phyloP scores from a whole-genome alignment of 2,113 vertebrate species.

The Xerus inauris region DNA sequence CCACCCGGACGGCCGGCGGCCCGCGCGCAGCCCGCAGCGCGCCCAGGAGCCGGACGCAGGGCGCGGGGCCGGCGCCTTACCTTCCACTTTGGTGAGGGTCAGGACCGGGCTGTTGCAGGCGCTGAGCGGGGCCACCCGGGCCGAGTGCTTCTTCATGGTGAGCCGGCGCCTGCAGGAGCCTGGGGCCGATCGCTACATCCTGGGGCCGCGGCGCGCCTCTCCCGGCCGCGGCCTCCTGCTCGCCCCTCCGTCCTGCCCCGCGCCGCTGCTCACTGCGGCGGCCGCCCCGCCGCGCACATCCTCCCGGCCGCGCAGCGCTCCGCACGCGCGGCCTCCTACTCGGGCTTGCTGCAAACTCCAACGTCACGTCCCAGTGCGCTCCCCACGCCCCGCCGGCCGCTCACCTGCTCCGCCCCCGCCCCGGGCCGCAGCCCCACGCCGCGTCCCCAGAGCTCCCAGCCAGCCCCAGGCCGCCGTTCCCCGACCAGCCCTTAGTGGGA shows the following conservation, averaged over 20 bases:
- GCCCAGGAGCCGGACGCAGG: neutral
- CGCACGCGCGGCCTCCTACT: constrained; percentile 55
- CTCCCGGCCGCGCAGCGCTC: constrained; percentile 58
- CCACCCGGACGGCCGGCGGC: too few relatives aligned
- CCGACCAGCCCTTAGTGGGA: rapidly evolving
- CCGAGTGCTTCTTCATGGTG: constrained; percentile 98
- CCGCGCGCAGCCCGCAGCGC: too few relatives aligned
- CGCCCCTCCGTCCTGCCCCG: neutral
- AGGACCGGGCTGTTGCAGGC: constrained; percentile 98
- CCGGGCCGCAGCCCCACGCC: neutral
- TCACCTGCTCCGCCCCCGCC: constrained; percentile 77
- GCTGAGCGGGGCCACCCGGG: constrained; percentile 96
- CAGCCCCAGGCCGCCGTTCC: rapidly evolving
- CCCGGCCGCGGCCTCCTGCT: constrained; percentile 11
- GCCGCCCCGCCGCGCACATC: constrained; percentile 58
- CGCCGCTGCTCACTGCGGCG: constrained; percentile 69
- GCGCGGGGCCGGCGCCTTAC: constrained; percentile 83
- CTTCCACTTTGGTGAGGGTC: constrained; percentile 98
- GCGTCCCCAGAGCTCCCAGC: neutral
- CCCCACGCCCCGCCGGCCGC: constrained; percentile 70
- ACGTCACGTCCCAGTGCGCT: constrained; percentile 77
- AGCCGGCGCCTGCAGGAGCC: constrained; percentile 90
- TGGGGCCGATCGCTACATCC: constrained; percentile 91
- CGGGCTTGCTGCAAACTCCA: constrained; percentile 71
- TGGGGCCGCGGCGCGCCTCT: constrained; percentile 75